A percentile compares a stretch with the other conserved stretches of the same genome.
Evolutionary conservation across 1,140 invertebrate genomes (phyloP).

Genomic region (Hydropsyche tenuis): DNA sequence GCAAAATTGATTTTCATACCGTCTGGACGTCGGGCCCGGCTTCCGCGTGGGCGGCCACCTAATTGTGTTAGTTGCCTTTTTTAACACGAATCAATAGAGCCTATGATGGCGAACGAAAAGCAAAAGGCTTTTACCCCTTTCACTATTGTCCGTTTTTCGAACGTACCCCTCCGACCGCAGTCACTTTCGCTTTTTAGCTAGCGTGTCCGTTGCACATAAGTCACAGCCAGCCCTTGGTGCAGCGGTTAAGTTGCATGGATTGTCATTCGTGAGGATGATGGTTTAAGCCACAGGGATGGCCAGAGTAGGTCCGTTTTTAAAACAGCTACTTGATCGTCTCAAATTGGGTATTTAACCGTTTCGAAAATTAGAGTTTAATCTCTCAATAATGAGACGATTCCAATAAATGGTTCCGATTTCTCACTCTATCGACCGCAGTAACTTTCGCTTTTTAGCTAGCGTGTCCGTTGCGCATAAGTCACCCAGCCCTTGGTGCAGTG

Average conservation of each 20-base stretch:
- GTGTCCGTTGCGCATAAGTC: neutral
- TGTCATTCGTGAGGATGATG: too few relatives aligned
- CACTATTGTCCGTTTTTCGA: neutral
- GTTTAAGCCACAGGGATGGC: too few relatives aligned
- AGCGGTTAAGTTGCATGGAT: too few relatives aligned
- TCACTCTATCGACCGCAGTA: neutral
- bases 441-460: slow-evolving; percentile 13
- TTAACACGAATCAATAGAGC: slow-evolving; percentile 23
- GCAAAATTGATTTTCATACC: neutral
- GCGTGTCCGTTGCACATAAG: neutral
- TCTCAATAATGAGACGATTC: too few relatives aligned
- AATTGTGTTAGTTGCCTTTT: slow-evolving; percentile 22
- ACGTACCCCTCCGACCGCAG: neutral
- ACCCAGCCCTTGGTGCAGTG: too few relatives aligned
- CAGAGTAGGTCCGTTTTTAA: too few relatives aligned
- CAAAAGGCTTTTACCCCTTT: too few relatives aligned
- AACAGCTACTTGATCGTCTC: too few relatives aligned
- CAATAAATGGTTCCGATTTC: too few relatives aligned
- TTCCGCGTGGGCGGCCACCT: neutral
- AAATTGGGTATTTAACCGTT: too few relatives aligned
- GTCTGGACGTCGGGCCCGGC: neutral
- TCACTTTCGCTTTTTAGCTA: slow-evolving; percentile 13
- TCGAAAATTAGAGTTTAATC: too few relatives aligned
- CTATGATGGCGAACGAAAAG: neutral
- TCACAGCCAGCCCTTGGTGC: too few relatives aligned